phyloP scores from a whole-genome alignment of 2,797 vertebrate genomes.

The Eulemur albifrons region DNA sequence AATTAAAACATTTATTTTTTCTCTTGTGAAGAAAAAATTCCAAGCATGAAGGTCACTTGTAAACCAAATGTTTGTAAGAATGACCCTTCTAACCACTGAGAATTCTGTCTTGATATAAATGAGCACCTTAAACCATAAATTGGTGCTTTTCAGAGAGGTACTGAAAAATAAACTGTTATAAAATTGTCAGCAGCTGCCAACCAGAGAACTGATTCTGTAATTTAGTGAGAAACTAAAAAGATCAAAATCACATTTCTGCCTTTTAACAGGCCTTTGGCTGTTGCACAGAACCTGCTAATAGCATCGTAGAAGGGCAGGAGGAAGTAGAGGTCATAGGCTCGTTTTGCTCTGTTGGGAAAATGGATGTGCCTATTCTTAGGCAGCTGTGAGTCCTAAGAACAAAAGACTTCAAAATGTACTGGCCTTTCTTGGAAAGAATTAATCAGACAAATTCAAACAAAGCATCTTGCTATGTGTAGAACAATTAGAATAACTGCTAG shows the following conservation, averaged over 20 bases:
- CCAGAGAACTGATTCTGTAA: constrained; percentile 71
- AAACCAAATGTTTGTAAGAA: constrained; percentile 39
- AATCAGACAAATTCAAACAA: neutral
- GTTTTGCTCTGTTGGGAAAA: neutral
- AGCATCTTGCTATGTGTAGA: neutral
- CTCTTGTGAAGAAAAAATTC: neutral
- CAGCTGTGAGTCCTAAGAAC: neutral
- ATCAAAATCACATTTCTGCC: constrained; percentile 70
- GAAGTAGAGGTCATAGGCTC: constrained; percentile 41
- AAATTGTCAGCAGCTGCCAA: constrained; percentile 74
- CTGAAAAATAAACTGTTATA: constrained; percentile 76
- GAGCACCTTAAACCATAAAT: constrained; percentile 60
- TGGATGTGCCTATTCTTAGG: neutral
- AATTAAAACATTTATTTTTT: constrained; percentile 20
- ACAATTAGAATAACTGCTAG: neutral
- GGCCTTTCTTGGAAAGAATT: neutral
- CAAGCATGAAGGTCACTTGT: constrained; percentile 45
- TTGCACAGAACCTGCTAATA: constrained; percentile 63
- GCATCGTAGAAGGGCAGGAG: neutral
- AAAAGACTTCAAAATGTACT: neutral
- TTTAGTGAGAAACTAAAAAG: constrained; percentile 77
- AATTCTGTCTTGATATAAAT: constrained; percentile 57
- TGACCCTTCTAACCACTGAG: neutral
- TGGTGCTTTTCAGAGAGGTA: constrained; percentile 61
- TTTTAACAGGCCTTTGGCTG: constrained; percentile 62